phyloP scores from a whole-genome alignment of 2,113 vertebrate species.

The Siniperca knerii region DNA sequence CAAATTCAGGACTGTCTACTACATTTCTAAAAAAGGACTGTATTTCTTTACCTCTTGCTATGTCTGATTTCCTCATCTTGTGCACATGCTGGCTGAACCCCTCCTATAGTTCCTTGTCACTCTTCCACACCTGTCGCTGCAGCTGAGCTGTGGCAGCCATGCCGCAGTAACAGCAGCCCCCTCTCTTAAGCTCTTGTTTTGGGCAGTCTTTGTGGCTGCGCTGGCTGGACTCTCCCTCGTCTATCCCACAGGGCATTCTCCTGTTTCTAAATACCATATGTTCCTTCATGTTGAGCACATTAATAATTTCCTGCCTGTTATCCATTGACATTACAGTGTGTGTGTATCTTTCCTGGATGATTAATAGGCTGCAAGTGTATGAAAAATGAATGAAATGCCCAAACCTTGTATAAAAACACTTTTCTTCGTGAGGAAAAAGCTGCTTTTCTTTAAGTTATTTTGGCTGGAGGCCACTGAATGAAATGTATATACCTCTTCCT shows the following conservation, averaged over 20 bases:
- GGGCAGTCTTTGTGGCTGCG: slow-evolving; percentile 63
- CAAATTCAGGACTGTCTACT: not conserved
- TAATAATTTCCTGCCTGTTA: slow-evolving; percentile 75
- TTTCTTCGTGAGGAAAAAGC: slow-evolving; percentile 43
- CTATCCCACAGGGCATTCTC: slow-evolving; percentile 71
- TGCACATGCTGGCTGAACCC: slow-evolving; percentile 43
- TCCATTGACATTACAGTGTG: slow-evolving; percentile 54
- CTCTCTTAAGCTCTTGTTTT: slow-evolving; percentile 75
- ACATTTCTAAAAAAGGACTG: not conserved
- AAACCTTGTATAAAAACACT: slow-evolving; percentile 24
- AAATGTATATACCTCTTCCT: slow-evolving; percentile 75
- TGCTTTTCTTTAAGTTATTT: slow-evolving; percentile 64
- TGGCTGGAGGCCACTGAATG: slow-evolving; percentile 68
- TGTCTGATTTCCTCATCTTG: slow-evolving; percentile 28
- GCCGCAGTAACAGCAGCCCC: slow-evolving; percentile 49
- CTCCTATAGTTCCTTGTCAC: slow-evolving; percentile 72
- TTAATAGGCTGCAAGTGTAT: slow-evolving; percentile 68
- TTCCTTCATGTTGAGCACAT: slow-evolving; percentile 74
- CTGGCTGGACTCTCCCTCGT: slow-evolving; percentile 51
- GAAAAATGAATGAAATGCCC: slow-evolving; percentile 66
- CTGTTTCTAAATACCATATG: slow-evolving; percentile 80
- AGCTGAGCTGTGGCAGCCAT: slow-evolving; percentile 60
- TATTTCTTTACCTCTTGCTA: not conserved
- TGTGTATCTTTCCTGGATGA: slow-evolving; percentile 70
- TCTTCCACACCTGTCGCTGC: slow-evolving; percentile 79